A percentile compares a stretch with the other conserved stretches of the same genome.
phyloP scores from a whole-genome alignment of 2,113 vertebrate species.

The Odocoileus hemionus region DNA sequence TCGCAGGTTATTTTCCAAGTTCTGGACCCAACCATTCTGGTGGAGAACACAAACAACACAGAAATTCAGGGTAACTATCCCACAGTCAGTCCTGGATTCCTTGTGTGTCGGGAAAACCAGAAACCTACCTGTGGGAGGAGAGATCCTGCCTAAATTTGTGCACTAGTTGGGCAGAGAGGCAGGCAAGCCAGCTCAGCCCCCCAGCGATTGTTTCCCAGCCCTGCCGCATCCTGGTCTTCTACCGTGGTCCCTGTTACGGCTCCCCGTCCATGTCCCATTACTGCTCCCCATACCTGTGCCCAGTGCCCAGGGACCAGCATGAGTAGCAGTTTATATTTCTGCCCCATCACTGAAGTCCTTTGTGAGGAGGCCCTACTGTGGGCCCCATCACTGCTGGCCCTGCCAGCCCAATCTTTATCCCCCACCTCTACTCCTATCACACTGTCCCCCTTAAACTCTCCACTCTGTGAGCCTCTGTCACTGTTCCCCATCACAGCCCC shows the following conservation, averaged over 20 bases:
- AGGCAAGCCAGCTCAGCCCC: background rate
- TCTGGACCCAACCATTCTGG: slow-evolving; percentile 86
- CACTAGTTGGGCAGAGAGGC: no score
- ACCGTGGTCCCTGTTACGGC: background rate
- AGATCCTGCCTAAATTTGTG: background rate
- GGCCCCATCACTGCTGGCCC: background rate
- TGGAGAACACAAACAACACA: slow-evolving; percentile 88
- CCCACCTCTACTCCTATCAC: background rate
- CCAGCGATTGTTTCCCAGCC: background rate
- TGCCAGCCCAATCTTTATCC: background rate
- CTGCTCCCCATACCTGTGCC: background rate
- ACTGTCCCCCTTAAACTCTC: background rate
- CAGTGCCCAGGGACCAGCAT: background rate
- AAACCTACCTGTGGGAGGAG: no score
- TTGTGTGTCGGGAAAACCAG: background rate
- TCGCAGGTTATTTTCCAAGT: slow-evolving; percentile 92
- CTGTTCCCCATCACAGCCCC: background rate
- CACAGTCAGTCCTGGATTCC: background rate
- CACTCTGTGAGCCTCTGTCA: background rate
- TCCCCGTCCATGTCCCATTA: background rate
- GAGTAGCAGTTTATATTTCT: background rate
- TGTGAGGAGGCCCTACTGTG: background rate
- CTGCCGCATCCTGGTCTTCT: background rate
- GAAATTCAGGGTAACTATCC: slow-evolving; percentile 86
- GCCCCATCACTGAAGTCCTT: background rate